Evolutionary conservation across 37 sponge, comb jelly and placozoan genomes (phyloP).

Genomic region (Halichondria panicea): DNA sequence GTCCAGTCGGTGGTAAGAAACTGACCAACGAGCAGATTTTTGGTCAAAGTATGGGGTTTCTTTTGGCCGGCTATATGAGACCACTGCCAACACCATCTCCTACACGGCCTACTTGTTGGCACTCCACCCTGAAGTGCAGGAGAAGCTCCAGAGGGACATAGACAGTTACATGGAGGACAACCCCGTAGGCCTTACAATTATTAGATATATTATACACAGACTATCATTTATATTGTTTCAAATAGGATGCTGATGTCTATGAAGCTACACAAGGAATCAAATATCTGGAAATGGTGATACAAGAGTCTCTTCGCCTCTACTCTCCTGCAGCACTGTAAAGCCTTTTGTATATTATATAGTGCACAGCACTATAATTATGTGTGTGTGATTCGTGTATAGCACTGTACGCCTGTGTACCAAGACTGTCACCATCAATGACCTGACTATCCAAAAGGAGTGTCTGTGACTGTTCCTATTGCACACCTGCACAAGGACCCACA

Average conservation of each 20-base stretch:
- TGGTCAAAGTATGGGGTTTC: conserved; percentile 41
- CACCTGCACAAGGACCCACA: conserved; percentile 55
- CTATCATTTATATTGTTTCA: too few species aligned
- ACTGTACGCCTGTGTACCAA: neutral
- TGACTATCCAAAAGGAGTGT: conserved; percentile 30
- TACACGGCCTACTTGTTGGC: conserved; percentile 74
- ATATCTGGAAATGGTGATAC: conserved; percentile 75
- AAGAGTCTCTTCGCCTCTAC: conserved; percentile 79
- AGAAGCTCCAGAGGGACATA: conserved; percentile 61
- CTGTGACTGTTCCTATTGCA: conserved; percentile 3
- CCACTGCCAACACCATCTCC: conserved; percentile 65
- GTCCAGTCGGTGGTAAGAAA: neutral
- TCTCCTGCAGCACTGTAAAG: conserved; percentile 65
- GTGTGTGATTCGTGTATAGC: neutral
- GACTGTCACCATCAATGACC: conserved; percentile 11
- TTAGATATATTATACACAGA: too few species aligned
- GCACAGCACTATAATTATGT: neutral
- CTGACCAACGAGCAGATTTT: conserved; percentile 61
- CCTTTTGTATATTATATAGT: neutral
- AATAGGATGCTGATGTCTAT: conserved; percentile 67
- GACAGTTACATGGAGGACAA: conserved; percentile 52
- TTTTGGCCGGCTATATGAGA: conserved; percentile 88
- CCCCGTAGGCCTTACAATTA: conserved; percentile 39
- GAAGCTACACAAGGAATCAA: conserved; percentile 66
- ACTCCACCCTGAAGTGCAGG: conserved; percentile 62